Base-by-base conservation (phyloP, 30 jellyfish, hydroid and myxozoan species). In the Cassiopea xamachana region DNA sequence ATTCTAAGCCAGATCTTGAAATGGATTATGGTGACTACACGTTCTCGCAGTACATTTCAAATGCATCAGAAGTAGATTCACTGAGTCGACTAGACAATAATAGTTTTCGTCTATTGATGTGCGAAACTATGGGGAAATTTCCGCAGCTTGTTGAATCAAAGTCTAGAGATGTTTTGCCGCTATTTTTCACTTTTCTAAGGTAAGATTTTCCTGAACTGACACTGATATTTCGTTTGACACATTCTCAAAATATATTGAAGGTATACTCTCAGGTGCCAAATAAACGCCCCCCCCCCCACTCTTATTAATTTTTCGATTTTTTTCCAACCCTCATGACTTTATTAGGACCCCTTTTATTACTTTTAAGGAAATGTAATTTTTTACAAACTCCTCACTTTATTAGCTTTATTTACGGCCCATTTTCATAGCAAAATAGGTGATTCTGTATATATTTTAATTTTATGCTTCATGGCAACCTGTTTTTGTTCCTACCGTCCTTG, bases 111-210 rank as follows among this genome's bases (percentile, higher is more conserved):
- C 60, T 70, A 58, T 90, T 94, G 67, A 47, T 94, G 84, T 90
- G 94, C 90, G 91, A 91, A 69, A 73, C 98, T 18, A 86, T 90
- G 98, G 81, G 81, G 49, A 62, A 90, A 60, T 85, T 94, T 68
- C 88, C 98, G 6, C 83, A 49, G 46, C 59, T 94, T 9, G 98
- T 75, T 18, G 98, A 94, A 69, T 50, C 97, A 49, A 94, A 76
- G 72, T 90, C 98, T 19, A 85, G 98, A 73, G 98, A 90, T 87
- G 84, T 94, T 19, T 60, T 90, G 44, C 98, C 98, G 0, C 17
- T 90, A 46, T 90, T 94, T 60, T 75, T 94, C 77, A 74, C 77
- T 50, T 94, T 94, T 50, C 48, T 94, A 1, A 85, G 91, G 98
- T 94, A 61, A 8, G 81, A 5, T 17, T 9, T 4, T 64, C 74